Percentiles rank a stretch among this genome's conserved stretches.
Conservation (phyloP, 2,888 invertebrate species). For the Endomychus coccineus region DNA sequence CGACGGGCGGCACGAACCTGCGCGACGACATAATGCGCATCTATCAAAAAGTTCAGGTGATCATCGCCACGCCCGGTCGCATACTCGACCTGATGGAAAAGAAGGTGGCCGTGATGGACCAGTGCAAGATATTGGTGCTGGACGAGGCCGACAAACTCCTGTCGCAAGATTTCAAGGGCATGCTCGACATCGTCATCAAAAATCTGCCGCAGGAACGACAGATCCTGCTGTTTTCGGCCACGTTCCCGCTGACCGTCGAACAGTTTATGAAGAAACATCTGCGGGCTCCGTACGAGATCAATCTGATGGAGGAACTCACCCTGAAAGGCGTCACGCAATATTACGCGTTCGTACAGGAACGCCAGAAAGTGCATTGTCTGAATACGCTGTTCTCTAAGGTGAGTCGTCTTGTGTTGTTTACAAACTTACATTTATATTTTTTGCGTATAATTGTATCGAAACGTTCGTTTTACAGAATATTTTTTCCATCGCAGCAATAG, state of each 20-base stretch:
- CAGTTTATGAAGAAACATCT: constrained; percentile 98
- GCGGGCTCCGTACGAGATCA: constrained; percentile 97
- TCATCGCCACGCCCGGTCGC: constrained; percentile 98
- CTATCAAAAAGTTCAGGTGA: constrained; percentile 97
- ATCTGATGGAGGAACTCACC: constrained; percentile 99
- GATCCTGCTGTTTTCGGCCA: constrained; percentile 97
- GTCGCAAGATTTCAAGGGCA: constrained; percentile 96
- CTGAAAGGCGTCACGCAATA: constrained; percentile 99
- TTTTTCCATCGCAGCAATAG: no score
- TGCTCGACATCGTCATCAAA: constrained; percentile 95
- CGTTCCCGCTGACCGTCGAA: constrained; percentile 97
- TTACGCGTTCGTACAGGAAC: constrained; percentile 99
- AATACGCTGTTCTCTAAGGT: constrained; percentile 99
- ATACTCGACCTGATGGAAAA: constrained; percentile 99
- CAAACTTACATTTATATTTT: constrained; percentile 1
- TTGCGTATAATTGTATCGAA: no score
- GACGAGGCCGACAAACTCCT: constrained; percentile 99
- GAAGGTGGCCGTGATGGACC: constrained; percentile 78
- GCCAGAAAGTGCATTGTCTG: constrained; percentile 99
- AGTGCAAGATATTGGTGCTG: constrained; percentile 93
- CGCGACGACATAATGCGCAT: constrained; percentile 99
- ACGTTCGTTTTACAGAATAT: no score
- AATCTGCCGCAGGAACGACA: constrained; percentile 92
- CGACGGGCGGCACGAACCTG: constrained; percentile 95
- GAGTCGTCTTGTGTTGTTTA: not conserved